A percentile compares a stretch with the other conserved stretches of the same genome.
phyloP scores from a whole-genome alignment of 1,140 invertebrate species.

The Chlorops oryzae region DNA sequence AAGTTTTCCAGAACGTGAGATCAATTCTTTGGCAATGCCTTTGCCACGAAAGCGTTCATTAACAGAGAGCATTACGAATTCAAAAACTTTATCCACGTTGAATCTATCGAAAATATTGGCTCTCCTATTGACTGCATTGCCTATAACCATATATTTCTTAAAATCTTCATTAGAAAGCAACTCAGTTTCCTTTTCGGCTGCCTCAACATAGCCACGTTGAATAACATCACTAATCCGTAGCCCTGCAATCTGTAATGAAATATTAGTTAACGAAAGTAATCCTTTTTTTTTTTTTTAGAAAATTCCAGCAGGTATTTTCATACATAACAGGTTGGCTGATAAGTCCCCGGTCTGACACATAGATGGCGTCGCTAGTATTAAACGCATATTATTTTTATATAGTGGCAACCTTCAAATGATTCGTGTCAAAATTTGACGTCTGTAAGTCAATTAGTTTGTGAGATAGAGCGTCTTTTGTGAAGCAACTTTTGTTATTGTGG shows the following conservation, averaged over 20 bases:
- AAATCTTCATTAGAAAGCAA: constrained; percentile 56
- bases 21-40: constrained; percentile 65
- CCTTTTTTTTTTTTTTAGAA: too few species aligned
- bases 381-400: too few species aligned
- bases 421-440: too few species aligned
- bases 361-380: too few species aligned
- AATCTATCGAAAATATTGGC: constrained; percentile 59
- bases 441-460: too few species aligned
- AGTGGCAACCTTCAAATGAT: too few species aligned
- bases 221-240: constrained; percentile 60
- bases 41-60: constrained; percentile 61
- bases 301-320: too few species aligned
- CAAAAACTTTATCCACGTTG: constrained; percentile 66
- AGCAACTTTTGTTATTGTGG: too few species aligned
- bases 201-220: constrained; percentile 54
- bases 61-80: constrained; percentile 72
- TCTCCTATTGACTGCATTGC: constrained; percentile 58
- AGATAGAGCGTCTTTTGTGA: too few species aligned
- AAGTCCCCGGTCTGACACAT: too few species aligned
- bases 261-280: too few species aligned
- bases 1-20: constrained; percentile 58
- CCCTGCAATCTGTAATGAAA: constrained; percentile 59
- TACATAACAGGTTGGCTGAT: too few species aligned
- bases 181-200: constrained; percentile 54
- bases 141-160: constrained; percentile 59